A percentile compares a stretch with the other conserved stretches of the same genome.
phyloP scores from a whole-genome alignment of 2,888 invertebrate genomes.

The Cephonodes hylas region DNA sequence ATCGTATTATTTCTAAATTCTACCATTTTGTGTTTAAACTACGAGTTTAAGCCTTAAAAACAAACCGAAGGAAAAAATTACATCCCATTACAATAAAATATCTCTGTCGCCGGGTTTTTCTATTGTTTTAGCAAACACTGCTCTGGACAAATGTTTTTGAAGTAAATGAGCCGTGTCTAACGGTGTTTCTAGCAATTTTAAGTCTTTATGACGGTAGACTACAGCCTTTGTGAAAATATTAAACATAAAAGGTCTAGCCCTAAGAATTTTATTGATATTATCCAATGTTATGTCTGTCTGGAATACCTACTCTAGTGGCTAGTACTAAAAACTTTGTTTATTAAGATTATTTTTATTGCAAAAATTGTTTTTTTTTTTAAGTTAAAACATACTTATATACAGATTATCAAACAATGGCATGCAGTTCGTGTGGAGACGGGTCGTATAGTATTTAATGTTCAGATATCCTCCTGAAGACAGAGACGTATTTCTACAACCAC shows the following conservation, averaged over 20 bases:
- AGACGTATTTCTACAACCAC: too few species aligned
- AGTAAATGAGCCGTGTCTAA: background rate
- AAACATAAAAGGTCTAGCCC: background rate
- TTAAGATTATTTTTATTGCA: too few species aligned
- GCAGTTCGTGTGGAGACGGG: too few species aligned
- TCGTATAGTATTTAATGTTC: too few species aligned
- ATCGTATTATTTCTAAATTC: background rate
- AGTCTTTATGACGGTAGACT: conserved; percentile 4
- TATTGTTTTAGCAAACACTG: background rate
- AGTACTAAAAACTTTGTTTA: too few species aligned
- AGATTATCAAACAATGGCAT: too few species aligned
- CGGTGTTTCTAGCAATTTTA: conserved; percentile 9
- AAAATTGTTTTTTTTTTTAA: background rate
- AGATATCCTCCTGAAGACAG: too few species aligned
- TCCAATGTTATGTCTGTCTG: background rate
- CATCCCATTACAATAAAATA: background rate
- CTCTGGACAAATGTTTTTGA: background rate
- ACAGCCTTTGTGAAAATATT: background rate
- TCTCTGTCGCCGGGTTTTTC: background rate
- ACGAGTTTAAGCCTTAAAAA: background rate
- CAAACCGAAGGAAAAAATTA: background rate
- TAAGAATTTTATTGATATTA: background rate
- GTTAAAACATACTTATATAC: too few species aligned
- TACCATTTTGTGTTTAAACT: background rate
- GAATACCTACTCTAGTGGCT: too few species aligned